A percentile compares a stretch with the other conserved stretches of the same genome.
phyloP scores from a whole-genome alignment of 2,888 invertebrate genomes.

The Cancer borealis region DNA sequence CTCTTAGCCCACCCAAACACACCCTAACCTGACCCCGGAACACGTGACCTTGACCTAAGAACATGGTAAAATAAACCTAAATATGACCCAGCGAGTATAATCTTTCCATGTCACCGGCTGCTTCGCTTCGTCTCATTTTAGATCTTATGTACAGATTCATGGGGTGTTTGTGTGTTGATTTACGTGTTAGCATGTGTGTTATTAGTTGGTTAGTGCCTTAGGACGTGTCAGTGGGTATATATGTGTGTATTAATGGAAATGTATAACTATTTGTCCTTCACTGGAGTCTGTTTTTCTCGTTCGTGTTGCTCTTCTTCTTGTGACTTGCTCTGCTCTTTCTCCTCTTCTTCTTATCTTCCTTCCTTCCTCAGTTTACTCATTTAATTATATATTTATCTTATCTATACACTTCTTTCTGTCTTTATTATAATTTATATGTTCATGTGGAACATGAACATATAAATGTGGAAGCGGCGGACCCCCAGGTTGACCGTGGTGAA shows the following conservation, averaged over 20 bases:
- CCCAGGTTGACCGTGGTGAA: too few species aligned
- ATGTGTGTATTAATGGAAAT: neutral
- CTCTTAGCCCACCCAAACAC: neutral
- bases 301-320: neutral
- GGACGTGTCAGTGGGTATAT: neutral
- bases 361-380: too few species aligned
- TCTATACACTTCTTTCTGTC: too few species aligned
- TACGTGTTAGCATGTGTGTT: neutral
- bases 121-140: neutral
- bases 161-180: neutral
- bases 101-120: neutral
- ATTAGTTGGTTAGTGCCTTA: neutral
- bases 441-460: too few species aligned
- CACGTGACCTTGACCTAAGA: neutral
- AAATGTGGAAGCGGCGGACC: too few species aligned
- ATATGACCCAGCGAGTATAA: neutral
- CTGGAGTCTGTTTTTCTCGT: neutral
- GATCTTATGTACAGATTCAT: neutral
- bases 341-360: too few species aligned
- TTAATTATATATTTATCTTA: too few species aligned
- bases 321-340: too few species aligned
- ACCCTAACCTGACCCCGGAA: neutral
- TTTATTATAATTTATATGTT: too few species aligned
- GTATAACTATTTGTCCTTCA: too few species aligned
- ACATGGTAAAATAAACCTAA: neutral